Base-by-base conservation (phyloP, 1,140 invertebrate species). In the Andricus grossulariae region DNA sequence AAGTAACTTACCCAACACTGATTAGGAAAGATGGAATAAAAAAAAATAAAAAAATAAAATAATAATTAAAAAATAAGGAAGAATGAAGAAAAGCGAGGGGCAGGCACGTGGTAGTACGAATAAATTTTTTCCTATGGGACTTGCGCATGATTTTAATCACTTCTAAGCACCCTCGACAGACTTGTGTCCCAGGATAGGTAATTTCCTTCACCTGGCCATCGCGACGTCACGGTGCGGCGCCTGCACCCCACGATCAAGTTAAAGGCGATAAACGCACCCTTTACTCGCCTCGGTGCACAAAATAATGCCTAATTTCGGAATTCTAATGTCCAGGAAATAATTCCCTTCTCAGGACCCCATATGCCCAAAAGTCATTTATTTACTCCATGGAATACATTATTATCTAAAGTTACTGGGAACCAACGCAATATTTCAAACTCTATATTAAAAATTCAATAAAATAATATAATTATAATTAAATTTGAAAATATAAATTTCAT, bases 191-290 rank as follows among this genome's bases (percentile, higher is more conserved):
- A 55, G 16, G 55, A 74, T 25, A 73, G 18, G 21, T 80, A 85
- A 86, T 85, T 86, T 86, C 76, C 82, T 83, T 88, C 86, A 89
- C 86, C 88, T 89, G 86, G 78, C 73, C 84, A 78, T 18, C 80
- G 77, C 85, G 83, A 86, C 80, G 84, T 86, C 86, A 89, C 86
- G 85, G 82, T 55, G 74, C 77, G 85, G 82, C 60, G 74, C 77
- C 39, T 45, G 11, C 78, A 80, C 82, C 71, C 72, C 50, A 74
- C 71, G 57, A 71, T 55, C 74, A n/a, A 70, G 74, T 76, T 80
- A 79, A 83, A 81, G 73, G 19, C 57, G 70, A 39, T 87, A 84
- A 87, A 83, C 76, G 82, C 32, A 55, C 50, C 21, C 32, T 79
- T 86, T 85, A 83, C 73, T 77, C 76, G 81, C 80, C 80, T 71